These are phyloP conservation scores for Heliopora coerulea DNA, from an alignment of 92 coral and sea anemone species.

Conservation along the genomic window DNA sequence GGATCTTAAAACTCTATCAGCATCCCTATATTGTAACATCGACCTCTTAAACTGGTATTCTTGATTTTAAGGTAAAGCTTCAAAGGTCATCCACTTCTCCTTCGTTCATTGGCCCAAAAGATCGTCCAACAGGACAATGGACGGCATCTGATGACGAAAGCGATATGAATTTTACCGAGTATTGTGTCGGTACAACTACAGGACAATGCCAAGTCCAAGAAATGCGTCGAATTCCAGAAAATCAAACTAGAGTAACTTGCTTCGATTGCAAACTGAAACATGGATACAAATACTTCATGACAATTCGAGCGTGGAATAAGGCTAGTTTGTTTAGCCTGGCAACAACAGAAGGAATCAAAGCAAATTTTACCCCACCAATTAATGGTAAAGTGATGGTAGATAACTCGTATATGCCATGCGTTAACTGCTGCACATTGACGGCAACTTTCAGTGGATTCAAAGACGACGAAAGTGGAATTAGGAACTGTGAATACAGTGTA, in stretches of 20 bases:
- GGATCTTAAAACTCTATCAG: no score
- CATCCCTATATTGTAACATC: no score
- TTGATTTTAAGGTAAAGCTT: slow-evolving; percentile 46
- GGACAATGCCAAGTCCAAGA: slow-evolving; percentile 71
- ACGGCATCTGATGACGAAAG: slow-evolving; percentile 74
- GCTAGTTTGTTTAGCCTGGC: slow-evolving; percentile 68
- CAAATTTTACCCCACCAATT: slow-evolving; percentile 72
- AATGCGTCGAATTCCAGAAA: slow-evolving; percentile 56
- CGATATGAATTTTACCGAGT: slow-evolving; percentile 63
- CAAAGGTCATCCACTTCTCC: slow-evolving; percentile 39
- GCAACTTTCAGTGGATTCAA: slow-evolving; percentile 60
- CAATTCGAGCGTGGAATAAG: slow-evolving; percentile 76
- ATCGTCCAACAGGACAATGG: slow-evolving; percentile 63
- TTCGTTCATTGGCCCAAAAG: slow-evolving; percentile 63
- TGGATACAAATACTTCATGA: slow-evolving; percentile 60
- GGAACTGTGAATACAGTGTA: slow-evolving; percentile 59
- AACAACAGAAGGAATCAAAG: slow-evolving; percentile 55
- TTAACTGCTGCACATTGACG: slow-evolving; percentile 54
- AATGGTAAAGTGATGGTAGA: slow-evolving; percentile 50
- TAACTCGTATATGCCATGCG: slow-evolving; percentile 56
- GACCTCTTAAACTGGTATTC: no score
- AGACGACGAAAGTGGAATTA: slow-evolving; percentile 80
- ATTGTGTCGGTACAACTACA: slow-evolving; percentile 78
- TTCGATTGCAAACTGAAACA: slow-evolving; percentile 70
- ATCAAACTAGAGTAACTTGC: slow-evolving; percentile 61